Evolutionary conservation across 2,888 invertebrate species (phyloP).

Genomic region (Ecdyonurus torrentis): DNA sequence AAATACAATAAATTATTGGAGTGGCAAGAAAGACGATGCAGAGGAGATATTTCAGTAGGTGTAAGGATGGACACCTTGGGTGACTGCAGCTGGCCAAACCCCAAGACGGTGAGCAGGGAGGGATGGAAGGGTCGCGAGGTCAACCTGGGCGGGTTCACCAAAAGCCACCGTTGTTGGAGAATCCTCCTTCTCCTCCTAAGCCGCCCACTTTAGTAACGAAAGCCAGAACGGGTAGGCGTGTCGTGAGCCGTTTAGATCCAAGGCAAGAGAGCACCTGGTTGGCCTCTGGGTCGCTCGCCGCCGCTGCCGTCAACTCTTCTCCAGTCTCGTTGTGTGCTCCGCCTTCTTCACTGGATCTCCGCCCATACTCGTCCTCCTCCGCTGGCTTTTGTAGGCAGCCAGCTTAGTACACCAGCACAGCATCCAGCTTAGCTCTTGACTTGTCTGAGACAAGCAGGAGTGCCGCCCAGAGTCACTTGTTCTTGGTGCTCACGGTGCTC

Average conservation of each 20-base stretch:
- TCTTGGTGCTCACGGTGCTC: too few species aligned
- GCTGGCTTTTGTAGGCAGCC: not conserved
- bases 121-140: not conserved
- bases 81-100: not conserved
- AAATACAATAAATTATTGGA: too few species aligned
- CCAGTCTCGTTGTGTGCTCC: not conserved
- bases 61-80: not conserved
- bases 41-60: not conserved
- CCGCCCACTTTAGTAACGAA: not conserved
- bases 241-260: not conserved
- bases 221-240: not conserved
- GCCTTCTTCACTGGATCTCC: not conserved
- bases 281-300: not conserved
- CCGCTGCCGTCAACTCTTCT: not conserved
- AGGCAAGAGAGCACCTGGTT: not conserved
- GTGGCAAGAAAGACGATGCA: not conserved
- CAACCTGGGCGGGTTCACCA: not conserved
- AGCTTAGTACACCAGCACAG: too few species aligned
- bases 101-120: not conserved
- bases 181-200: not conserved
- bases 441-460: too few species aligned
- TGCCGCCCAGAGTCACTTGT: too few species aligned
- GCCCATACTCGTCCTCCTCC: not conserved
- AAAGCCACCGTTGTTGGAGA: not conserved
- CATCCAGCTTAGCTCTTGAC: not conserved